These are phyloP conservation scores for Lordiphosa fenestrarum DNA, from an alignment of 2,888 invertebrate species.

Conservation along the genomic window DNA sequence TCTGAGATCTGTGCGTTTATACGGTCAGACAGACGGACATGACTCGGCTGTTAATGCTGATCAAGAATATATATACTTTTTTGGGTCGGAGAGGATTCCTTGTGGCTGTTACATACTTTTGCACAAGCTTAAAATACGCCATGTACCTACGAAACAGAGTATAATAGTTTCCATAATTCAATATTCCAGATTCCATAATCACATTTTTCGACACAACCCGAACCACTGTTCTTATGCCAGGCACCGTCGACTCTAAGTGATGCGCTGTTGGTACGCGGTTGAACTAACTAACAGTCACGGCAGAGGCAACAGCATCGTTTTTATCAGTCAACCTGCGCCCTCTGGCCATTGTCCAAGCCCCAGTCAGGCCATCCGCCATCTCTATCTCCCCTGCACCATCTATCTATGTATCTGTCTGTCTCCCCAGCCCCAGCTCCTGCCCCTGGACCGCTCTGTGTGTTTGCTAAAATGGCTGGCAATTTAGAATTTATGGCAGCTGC, in stretches of 20 bases:
- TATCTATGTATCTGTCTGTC: background rate
- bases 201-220: no score
- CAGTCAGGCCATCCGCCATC: constrained; percentile 31
- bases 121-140: no score
- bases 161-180: no score
- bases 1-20: no score
- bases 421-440: constrained; percentile 11
- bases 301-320: constrained; percentile 52
- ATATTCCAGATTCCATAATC: no score
- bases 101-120: no score
- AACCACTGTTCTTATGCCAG: no score
- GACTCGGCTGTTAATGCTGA: no score
- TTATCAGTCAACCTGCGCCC: constrained; percentile 68
- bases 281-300: constrained; percentile 39
- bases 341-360: constrained; percentile 42
- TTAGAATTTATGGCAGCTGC: constrained; percentile 76
- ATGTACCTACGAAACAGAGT: no score
- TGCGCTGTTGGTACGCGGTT: constrained; percentile 39
- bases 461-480: constrained; percentile 71
- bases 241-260: constrained; percentile 2
- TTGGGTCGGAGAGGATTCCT: no score
- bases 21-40: no score
- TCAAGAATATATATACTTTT: no score
- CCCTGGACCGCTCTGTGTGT: constrained; percentile 25
- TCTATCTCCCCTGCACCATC: constrained; percentile 5